Evolutionary conservation across 2,797 vertebrate genomes (phyloP), one percentile per base, ranked within the genome.

Genomic region (Rachycentron canadum): DNA sequence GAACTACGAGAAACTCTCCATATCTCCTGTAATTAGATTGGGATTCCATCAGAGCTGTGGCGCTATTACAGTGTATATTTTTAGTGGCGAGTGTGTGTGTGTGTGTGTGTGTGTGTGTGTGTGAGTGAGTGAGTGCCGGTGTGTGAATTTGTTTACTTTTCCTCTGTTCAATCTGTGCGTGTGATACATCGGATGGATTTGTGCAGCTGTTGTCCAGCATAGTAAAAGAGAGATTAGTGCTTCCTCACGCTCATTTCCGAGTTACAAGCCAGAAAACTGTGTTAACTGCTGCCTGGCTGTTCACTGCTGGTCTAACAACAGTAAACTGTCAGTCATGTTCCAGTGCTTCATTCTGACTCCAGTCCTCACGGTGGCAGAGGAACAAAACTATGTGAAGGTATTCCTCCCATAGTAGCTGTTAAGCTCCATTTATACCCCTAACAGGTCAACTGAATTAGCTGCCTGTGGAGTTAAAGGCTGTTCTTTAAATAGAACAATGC

Each of bases 171-270:
- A 69, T 49, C 28, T 61, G 32, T 60, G 52, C 65, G 26, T 60
- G 60, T 23, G 66, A 70, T 50, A n/a, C 32, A 66, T 28, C 61
- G 41, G 55, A 50, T 49, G 66, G 67, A 67, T 79, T 67, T 74
- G 58, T 68, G 16, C 34, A 69, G 66, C 21, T 66, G 79, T 36
- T 60, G 73, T 82, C n/a, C 71, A 60, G 84, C 87, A 85, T 85
- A 76, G 58, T 61, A 85, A 82, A 74, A 60, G 16, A 40, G 71
- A 72, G 77, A 77, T 86, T 84, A 84, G 63, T 47, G 67, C 43
- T 65, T 58, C 40, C 14, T 65, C 28, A 11, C 25, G 49, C 59
- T 69, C 8, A 69, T 72, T 79, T 28, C 40, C n/a, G 34, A 75
- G 56, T 67, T 65, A 10, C 1, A 5, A 41, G 40, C 16, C 5